Evolutionary conservation across 2,797 vertebrate species (phyloP).

Genomic region (Rhinoraja longicauda): DNA sequence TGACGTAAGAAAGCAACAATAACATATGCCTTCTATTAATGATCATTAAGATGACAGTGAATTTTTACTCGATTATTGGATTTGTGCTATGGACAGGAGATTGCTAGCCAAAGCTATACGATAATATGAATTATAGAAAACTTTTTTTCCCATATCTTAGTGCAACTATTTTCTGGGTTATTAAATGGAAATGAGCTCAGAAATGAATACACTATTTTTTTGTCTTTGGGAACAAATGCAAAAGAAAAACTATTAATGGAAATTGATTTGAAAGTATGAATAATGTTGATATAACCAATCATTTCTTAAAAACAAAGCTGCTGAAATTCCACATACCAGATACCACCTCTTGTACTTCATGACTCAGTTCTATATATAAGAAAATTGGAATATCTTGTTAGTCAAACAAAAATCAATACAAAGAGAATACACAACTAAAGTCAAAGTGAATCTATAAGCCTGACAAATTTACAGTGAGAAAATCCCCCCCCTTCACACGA

Average conservation of each 20-base stretch:
- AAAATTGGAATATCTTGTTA: slow-evolving; percentile 35
- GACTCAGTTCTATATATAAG: slow-evolving; percentile 62
- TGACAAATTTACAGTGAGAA: not conserved
- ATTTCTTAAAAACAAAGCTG: not conserved
- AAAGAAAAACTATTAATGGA: not conserved
- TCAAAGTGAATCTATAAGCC: slow-evolving; percentile 31
- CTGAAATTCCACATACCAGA: slow-evolving; percentile 60
- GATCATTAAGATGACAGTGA: not conserved
- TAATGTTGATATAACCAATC: not conserved
- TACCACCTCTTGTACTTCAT: slow-evolving; percentile 66
- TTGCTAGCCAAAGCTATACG: too few species aligned
- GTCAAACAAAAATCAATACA: not conserved
- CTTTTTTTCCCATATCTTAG: not conserved
- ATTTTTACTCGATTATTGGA: not conserved
- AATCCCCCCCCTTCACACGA: not conserved
- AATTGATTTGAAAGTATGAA: not conserved
- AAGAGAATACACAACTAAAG: slow-evolving; percentile 14
- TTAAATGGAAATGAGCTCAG: not conserved
- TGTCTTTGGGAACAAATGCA: not conserved
- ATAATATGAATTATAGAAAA: not conserved
- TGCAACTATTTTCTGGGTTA: not conserved
- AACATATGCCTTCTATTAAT: not conserved
- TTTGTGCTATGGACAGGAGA: too few species aligned
- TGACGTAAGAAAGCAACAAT: too few species aligned
- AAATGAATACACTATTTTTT: not conserved